A percentile compares a stretch with the other conserved stretches of the same genome.
Conservation (phyloP, 2,888 invertebrate species). For the Sesamia inferens region DNA sequence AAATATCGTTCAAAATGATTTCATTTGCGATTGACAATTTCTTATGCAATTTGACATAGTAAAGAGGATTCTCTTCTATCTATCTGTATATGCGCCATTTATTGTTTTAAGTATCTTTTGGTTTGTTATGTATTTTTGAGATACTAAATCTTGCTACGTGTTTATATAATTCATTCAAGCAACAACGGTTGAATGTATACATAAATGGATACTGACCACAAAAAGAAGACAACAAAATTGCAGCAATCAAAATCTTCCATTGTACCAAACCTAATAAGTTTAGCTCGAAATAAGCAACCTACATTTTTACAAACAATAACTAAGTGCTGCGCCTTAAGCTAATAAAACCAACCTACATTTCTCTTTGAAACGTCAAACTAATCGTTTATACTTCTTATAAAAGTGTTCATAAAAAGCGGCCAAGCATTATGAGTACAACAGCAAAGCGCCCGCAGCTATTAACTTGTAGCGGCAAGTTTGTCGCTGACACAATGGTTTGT, state of each 20-base stretch:
- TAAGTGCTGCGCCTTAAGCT: not conserved
- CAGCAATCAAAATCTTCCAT: not conserved
- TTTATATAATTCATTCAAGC: too few relatives aligned
- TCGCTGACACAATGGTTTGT: slow-evolving; percentile 28
- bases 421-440: slow-evolving; percentile 18
- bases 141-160: not conserved
- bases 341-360: slow-evolving; percentile 16
- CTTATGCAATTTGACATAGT: too few relatives aligned
- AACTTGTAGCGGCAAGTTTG: slow-evolving; percentile 43
- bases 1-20: too few relatives aligned
- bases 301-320: not conserved
- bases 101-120: not conserved
- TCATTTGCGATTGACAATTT: too few relatives aligned
- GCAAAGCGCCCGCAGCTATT: slow-evolving; percentile 31
- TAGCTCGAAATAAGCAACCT: not conserved
- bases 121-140: not conserved
- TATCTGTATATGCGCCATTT: not conserved
- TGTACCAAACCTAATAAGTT: not conserved
- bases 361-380: slow-evolving; percentile 23
- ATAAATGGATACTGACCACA: too few relatives aligned
- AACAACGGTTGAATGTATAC: too few relatives aligned
- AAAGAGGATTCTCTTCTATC: too few relatives aligned
- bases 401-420: slow-evolving; percentile 27
- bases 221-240: not conserved
- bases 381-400: slow-evolving; percentile 32